These are phyloP conservation scores for Diorhabda elongata DNA, from an alignment of 1,140 invertebrate genomes.

Conservation along the genomic window DNA sequence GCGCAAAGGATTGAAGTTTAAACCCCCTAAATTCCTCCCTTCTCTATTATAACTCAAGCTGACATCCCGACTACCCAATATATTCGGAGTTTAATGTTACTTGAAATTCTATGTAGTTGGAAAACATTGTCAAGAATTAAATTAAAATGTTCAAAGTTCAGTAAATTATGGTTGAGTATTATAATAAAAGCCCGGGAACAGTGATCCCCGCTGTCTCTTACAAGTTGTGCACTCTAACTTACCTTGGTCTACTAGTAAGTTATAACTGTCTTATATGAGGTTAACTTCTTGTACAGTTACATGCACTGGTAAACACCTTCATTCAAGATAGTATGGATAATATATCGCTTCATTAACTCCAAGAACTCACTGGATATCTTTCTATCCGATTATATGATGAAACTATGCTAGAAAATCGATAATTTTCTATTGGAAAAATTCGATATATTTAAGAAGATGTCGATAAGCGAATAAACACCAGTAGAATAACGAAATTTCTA, in stretches of 20 bases:
- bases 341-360: neutral
- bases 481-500: too few species aligned
- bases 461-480: too few species aligned
- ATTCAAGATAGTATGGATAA: neutral
- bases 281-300: conserved; percentile 5
- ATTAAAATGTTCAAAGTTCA: conserved; percentile 25
- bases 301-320: neutral
- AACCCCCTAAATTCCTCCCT: conserved; percentile 1
- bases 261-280: conserved; percentile 12
- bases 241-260: conserved; percentile 9
- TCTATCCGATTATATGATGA: too few species aligned
- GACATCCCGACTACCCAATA: conserved; percentile 11
- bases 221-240: neutral
- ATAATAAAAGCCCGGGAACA: conserved; percentile 16
- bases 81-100: conserved; percentile 21
- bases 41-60: conserved; percentile 6
- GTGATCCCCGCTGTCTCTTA: conserved; percentile 10
- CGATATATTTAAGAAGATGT: too few species aligned
- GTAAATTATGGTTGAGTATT: conserved; percentile 17
- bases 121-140: conserved; percentile 25
- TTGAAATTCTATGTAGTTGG: conserved; percentile 22
- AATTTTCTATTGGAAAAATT: too few species aligned
- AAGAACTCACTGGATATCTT: too few species aligned
- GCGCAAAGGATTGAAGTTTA: neutral
- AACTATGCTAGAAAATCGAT: too few species aligned